Evolutionary conservation across 2,113 vertebrate genomes (phyloP).

Genomic region (Serinus canaria): DNA sequence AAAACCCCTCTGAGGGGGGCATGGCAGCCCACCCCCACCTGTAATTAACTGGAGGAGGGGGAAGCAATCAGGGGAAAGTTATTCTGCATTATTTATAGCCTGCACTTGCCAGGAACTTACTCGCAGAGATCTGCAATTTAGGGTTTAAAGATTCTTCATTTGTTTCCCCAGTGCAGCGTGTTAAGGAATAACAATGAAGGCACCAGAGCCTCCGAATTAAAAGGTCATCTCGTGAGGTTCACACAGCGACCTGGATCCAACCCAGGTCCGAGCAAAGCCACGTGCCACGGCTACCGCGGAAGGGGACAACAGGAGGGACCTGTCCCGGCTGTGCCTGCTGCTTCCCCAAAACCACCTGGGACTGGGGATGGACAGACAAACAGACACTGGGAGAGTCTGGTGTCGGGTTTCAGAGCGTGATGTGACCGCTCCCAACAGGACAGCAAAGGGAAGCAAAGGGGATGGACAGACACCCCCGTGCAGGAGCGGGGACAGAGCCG

Average conservation of each 20-base stretch:
- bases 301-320: neutral
- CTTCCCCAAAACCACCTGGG: neutral
- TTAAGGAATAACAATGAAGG: constrained; percentile 58
- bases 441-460: neutral
- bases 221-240: neutral
- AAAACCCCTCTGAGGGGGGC: neutral
- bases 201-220: neutral
- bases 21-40: neutral
- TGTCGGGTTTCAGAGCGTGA: neutral
- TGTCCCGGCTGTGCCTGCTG: rapidly evolving
- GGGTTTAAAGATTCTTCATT: constrained; percentile 59
- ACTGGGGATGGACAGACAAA: rapidly evolving
- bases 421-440: rapidly evolving
- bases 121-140: constrained; percentile 56
- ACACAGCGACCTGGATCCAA: neutral
- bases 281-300: rapidly evolving
- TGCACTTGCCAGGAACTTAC: constrained; percentile 59
- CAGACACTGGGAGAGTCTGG: rapidly evolving
- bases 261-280: neutral
- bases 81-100: constrained; percentile 63
- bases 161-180: constrained; percentile 11
- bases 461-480: rapidly evolving
- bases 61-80: constrained; percentile 65
- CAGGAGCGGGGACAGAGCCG: rapidly evolving
- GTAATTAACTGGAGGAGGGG: constrained; percentile 24